phyloP scores from a whole-genome alignment of 53 echinoderm and acorn worm genomes.

The Luidia sarsii region DNA sequence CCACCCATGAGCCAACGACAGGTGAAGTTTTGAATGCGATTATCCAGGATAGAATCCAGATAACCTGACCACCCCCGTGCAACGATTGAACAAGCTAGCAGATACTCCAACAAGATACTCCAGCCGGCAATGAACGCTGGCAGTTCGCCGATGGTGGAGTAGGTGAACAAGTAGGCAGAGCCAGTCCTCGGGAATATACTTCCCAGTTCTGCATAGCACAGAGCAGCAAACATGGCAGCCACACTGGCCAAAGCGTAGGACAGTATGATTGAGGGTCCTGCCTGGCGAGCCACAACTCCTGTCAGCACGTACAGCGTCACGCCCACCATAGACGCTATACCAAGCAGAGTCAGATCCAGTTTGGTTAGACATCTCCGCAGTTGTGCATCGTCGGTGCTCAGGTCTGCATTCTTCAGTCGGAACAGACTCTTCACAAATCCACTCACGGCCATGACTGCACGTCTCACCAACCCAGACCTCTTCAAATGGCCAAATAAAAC shows the following conservation, averaged over 20 bases:
- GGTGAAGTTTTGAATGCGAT: conserved; percentile 58
- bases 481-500: too few relatives aligned
- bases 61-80: conserved; percentile 64
- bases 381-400: conserved; percentile 31
- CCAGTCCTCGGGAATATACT: conserved; percentile 71
- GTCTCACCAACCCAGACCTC: too few relatives aligned
- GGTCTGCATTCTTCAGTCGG: conserved; percentile 46
- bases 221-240: conserved; percentile 60
- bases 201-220: conserved; percentile 79
- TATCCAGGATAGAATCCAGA: conserved; percentile 54
- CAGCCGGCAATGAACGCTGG: conserved; percentile 84
- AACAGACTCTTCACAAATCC: conserved; percentile 40
- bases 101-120: conserved; percentile 76
- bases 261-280: conserved; percentile 71
- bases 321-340: conserved; percentile 72
- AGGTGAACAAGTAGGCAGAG: conserved; percentile 73
- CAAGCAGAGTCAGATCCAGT: conserved; percentile 61
- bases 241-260: conserved; percentile 62
- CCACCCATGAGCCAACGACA: conserved; percentile 58
- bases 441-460: not conserved
- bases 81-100: conserved; percentile 49
- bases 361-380: conserved; percentile 62
- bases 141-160: conserved; percentile 67
- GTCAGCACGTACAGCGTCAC: conserved; percentile 72
- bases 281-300: conserved; percentile 62